Evolutionary conservation across 2,888 invertebrate genomes (phyloP).

Genomic region (Lasioglossum morio): DNA sequence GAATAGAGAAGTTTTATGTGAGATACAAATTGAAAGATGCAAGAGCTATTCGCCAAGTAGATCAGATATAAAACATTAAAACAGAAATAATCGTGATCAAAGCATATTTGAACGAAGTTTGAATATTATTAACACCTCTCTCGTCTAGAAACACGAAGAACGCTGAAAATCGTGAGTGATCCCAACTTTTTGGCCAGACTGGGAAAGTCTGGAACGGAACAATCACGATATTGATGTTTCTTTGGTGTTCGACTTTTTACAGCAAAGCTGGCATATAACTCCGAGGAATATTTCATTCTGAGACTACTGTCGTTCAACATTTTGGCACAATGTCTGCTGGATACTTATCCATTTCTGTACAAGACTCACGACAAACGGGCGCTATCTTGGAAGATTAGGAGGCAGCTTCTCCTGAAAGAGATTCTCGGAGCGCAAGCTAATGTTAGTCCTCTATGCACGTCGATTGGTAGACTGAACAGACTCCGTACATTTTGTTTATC

Average conservation of each 20-base stretch:
- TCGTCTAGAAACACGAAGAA: not conserved
- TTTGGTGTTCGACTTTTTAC: slow-evolving; percentile 32
- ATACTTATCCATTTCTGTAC: slow-evolving; percentile 91
- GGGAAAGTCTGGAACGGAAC: not conserved
- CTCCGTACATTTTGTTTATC: too few relatives aligned
- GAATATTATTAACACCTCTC: not conserved
- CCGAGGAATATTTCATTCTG: slow-evolving; percentile 86
- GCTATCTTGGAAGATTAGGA: slow-evolving; percentile 90
- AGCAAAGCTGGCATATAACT: slow-evolving; percentile 73
- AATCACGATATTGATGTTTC: not conserved
- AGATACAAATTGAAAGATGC: too few relatives aligned
- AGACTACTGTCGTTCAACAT: slow-evolving; percentile 95
- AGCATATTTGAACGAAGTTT: too few relatives aligned
- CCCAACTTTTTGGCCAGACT: not conserved
- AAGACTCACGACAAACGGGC: slow-evolving; percentile 86
- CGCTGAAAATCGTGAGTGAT: not conserved
- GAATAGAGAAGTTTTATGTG: too few relatives aligned
- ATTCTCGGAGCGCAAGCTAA: slow-evolving; percentile 87
- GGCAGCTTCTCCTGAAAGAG: slow-evolving; percentile 86
- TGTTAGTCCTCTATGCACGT: slow-evolving; percentile 84
- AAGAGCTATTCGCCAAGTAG: too few relatives aligned
- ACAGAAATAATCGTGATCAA: too few relatives aligned
- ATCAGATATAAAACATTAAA: too few relatives aligned
- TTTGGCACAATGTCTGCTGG: slow-evolving; percentile 92
- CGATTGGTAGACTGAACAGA: not conserved